Evolutionary conservation across 1,140 invertebrate genomes (phyloP).

Genomic region (Calliphora vicina): DNA sequence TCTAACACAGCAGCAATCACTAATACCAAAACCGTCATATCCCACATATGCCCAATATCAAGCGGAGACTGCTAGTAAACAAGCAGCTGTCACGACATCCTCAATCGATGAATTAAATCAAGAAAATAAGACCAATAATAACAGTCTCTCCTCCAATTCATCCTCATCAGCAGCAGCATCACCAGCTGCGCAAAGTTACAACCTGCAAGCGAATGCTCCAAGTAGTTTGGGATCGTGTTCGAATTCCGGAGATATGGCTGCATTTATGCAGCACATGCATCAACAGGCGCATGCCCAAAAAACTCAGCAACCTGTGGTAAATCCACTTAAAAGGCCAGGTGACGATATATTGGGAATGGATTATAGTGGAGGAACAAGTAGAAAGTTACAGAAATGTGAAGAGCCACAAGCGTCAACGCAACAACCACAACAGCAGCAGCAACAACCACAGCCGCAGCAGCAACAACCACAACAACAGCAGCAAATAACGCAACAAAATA

Average conservation of each 20-base stretch:
- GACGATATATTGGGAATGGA: constrained; percentile 52
- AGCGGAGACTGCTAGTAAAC: constrained; percentile 51
- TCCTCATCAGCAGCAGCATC: neutral
- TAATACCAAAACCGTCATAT: constrained; percentile 49
- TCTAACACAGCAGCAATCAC: constrained; percentile 29
- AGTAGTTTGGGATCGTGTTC: neutral
- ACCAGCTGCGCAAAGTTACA: constrained; percentile 38
- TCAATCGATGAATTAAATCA: constrained; percentile 42
- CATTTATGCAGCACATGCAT: constrained; percentile 54
- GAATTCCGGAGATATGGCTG: constrained; percentile 54
- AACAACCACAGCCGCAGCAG: neutral
- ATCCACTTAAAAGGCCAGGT: constrained; percentile 49
- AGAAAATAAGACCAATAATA: constrained; percentile 15
- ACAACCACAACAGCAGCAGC: neutral
- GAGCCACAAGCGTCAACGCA: constrained; percentile 28
- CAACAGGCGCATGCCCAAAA: constrained; percentile 36
- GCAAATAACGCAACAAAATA: neutral
- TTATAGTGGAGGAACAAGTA: constrained; percentile 45
- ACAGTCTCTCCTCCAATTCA: neutral
- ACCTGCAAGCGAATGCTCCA: neutral
- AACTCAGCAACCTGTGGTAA: constrained; percentile 34
- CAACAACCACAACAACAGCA: neutral
- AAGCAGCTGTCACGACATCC: constrained; percentile 43
- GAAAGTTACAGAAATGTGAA: constrained; percentile 49
- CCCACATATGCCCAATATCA: constrained; percentile 59